A percentile compares a stretch with the other conserved stretches of the same genome.
Conservation (phyloP, 2,113 vertebrate species). For the Neolamprologus longior region DNA sequence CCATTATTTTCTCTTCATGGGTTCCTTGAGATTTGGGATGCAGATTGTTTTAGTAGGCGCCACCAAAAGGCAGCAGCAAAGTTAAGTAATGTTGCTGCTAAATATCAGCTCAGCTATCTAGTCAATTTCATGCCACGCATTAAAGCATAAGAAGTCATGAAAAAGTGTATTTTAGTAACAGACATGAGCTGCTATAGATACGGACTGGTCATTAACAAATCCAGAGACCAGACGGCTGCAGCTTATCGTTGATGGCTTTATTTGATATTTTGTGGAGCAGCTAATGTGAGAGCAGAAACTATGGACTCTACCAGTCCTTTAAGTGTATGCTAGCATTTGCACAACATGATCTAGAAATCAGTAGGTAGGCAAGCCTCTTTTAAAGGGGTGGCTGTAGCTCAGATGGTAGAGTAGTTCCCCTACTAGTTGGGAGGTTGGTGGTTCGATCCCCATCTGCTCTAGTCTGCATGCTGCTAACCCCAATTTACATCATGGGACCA, state of each 20-base stretch:
- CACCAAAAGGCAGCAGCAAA: slow-evolving; percentile 17
- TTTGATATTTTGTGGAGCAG: slow-evolving; percentile 2
- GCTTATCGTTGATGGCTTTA: background rate
- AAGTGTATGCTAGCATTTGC: background rate
- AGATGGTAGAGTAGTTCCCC: background rate
- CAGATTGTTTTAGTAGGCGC: slow-evolving; percentile 3
- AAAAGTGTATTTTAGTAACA: slow-evolving; percentile 13
- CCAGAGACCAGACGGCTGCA: background rate
- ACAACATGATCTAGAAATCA: background rate
- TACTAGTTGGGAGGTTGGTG: background rate
- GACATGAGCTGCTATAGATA: background rate
- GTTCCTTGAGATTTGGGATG: slow-evolving; percentile 2
- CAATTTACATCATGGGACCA: background rate
- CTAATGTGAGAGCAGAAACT: background rate
- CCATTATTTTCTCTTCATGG: slow-evolving; percentile 3
- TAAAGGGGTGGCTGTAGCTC: background rate
- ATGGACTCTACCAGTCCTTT: background rate
- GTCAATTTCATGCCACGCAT: background rate
- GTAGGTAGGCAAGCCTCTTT: background rate
- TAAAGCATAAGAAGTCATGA: background rate
- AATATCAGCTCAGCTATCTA: background rate
- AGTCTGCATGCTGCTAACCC: background rate
- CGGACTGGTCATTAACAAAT: background rate
- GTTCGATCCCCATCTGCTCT: background rate
- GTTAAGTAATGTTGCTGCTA: background rate